Conservation (phyloP, 2,888 invertebrate species). For the Harmothoe impar region DNA sequence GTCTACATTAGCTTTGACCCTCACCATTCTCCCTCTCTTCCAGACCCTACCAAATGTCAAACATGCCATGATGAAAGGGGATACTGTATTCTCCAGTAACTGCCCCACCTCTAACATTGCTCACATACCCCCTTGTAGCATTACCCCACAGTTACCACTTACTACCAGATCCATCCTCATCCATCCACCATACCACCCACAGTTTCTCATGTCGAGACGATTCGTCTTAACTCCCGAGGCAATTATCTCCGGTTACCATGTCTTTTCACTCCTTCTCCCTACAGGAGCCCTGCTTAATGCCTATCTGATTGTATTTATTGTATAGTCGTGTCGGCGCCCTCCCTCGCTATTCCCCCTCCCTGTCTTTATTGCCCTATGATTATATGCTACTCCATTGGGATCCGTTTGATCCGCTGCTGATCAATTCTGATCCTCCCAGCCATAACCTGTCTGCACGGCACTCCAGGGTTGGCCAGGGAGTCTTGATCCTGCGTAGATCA, state of each 20-base stretch:
- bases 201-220: constrained; percentile 2
- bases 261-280: neutral
- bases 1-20: too few relatives aligned
- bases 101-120: neutral
- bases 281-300: neutral
- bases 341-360: neutral
- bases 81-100: too few relatives aligned
- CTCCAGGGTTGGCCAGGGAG: neutral
- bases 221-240: neutral
- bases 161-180: constrained; percentile 10
- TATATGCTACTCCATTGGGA: constrained; percentile 9
- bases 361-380: constrained; percentile 21
- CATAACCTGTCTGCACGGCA: neutral
- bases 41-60: neutral
- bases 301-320: constrained; percentile 21
- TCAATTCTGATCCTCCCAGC: constrained; percentile 21
- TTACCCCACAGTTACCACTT: neutral
- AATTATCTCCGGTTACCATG: neutral
- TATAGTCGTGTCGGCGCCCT: neutral
- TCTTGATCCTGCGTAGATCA: neutral
- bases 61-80: too few relatives aligned
- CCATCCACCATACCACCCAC: neutral
- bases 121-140: neutral
- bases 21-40: too few relatives aligned
- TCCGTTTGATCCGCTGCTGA: neutral